Conservation (phyloP, 2,113 vertebrate genomes). For the Pelodiscus sinensis region DNA sequence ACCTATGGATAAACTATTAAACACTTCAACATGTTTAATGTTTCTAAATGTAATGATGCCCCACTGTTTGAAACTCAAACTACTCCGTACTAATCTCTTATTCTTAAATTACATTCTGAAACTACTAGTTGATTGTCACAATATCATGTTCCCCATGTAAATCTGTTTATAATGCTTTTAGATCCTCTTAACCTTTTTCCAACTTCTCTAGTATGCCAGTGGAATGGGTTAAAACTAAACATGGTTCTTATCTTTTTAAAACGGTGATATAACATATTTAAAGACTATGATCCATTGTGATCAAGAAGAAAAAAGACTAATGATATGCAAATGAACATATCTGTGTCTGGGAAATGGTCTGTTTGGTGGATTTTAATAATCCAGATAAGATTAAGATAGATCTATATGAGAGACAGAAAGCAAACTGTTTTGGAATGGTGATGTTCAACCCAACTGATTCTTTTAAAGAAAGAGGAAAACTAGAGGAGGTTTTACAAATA, state of each 20-base stretch:
- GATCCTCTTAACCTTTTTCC: neutral
- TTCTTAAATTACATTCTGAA: neutral
- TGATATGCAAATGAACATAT: neutral
- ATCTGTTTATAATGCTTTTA: neutral
- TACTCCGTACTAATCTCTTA: neutral
- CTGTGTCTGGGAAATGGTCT: neutral
- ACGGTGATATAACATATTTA: neutral
- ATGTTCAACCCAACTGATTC: neutral
- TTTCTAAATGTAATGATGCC: neutral
- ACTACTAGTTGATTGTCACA: neutral
- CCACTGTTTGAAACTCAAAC: neutral
- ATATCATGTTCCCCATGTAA: neutral
- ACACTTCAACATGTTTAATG: neutral
- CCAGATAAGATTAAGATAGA: neutral
- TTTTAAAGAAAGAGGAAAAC: neutral
- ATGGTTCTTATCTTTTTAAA: neutral
- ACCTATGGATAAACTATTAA: neutral
- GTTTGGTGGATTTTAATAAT: neutral
- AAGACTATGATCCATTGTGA: neutral
- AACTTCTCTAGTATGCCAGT: neutral
- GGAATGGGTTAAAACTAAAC: constrained; percentile 2
- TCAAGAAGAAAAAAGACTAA: neutral
- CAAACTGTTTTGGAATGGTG: neutral
- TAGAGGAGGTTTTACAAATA: neutral
- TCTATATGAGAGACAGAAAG: neutral